Base-by-base conservation (phyloP, 2,888 invertebrate genomes). In the Cynaeus angustus region DNA sequence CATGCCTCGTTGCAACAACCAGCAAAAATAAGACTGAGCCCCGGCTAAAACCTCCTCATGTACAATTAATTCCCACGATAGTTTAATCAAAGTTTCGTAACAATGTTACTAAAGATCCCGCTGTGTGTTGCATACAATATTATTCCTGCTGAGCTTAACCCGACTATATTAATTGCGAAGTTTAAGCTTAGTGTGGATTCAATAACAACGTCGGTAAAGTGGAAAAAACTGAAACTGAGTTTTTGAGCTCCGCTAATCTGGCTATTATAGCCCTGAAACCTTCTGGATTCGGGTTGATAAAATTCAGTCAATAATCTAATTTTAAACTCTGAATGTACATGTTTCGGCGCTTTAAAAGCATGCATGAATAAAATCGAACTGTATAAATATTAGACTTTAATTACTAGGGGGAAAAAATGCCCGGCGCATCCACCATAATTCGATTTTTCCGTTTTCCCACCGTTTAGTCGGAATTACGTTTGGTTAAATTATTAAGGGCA, bases 71-170 rank as follows among this genome's bases (percentile, higher is more conserved):
- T n/a, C 43, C 13, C 10, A 21, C 26, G 48, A n/a, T 26, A 21
- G 48, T 48, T 48, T 26, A 8, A 21, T 50, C 48, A 50, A 50
- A 50, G 28, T 50, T 50, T 50, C 21, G 8, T n/a, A 50, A 16
- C 48, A 50, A 50, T 50, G 1, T 21, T 50, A 21, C 21, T n/a
- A 16, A 50, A 21, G n/a, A 48, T 21, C 10, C 48, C 48, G 37
- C 10, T 50, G 48, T 43, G 43, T 21, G 10, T 26, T 26, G 16
- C 26, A 50, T 26, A 50, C 26, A 50, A 50, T 50, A 50, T 26
- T 26, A 26, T 50, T 50, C 21, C 48, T 26, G 37, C 21, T 21
- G 10, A 10, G 37, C 10, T 37, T 10, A 10, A 8, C 37, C 8
- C 8, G 10, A 37, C 37, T 37, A 8, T 37, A 37, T 37, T 37